Percentiles rank a stretch among this genome's conserved stretches.
Evolutionary conservation across 1,140 invertebrate species (phyloP).

Genomic region (Meloidogyne floridensis): DNA sequence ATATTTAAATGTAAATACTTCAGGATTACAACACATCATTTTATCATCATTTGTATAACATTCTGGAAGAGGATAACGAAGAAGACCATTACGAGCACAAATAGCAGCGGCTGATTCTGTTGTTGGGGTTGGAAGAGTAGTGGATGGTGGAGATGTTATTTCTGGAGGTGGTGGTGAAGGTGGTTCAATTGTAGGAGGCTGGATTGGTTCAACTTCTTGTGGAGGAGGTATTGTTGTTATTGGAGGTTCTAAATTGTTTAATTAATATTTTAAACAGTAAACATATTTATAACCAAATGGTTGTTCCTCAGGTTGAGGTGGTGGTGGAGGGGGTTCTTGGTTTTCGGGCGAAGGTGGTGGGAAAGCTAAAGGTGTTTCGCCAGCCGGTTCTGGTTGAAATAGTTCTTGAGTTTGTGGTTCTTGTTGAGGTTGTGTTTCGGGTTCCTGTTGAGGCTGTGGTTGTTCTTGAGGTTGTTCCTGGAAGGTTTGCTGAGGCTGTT

Average conservation of each 20-base stretch:
- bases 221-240: not conserved
- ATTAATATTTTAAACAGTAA: no score
- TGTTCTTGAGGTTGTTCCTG: no score
- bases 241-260: no score
- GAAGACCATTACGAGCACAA: not conserved
- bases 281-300: not conserved
- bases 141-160: slow-evolving; percentile 5
- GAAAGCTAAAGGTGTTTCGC: not conserved
- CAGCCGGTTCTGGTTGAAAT: no score
- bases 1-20: not conserved
- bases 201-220: not conserved
- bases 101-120: not conserved
- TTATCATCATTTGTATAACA: slow-evolving; percentile 45
- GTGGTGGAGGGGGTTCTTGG: not conserved
- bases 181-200: no score
- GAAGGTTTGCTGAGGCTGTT: no score
- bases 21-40: slow-evolving; percentile 54
- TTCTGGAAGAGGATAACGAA: slow-evolving; percentile 42
- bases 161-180: slow-evolving; percentile 6
- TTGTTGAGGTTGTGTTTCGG: not conserved
- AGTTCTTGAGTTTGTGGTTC: not conserved
- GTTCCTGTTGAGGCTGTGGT: not conserved
- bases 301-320: not conserved
- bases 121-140: not conserved
- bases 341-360: not conserved